Base-by-base conservation (phyloP, 2,888 invertebrate genomes). In the Phorcus lineatus region DNA sequence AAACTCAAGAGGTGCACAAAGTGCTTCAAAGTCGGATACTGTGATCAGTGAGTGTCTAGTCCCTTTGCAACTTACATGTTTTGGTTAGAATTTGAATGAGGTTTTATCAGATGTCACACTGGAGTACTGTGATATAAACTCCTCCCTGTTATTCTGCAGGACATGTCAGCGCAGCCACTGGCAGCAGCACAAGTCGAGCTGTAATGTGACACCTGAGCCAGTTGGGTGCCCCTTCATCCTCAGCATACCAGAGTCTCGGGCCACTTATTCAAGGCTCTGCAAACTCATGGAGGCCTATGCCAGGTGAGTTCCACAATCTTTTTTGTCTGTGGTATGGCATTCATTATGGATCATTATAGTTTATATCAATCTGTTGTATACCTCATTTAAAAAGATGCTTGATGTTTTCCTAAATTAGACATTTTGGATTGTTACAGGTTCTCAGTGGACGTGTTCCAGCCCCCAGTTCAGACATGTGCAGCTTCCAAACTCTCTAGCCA, bases 11-110 rank as follows among this genome's bases (percentile, higher is more conserved):
- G 93, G 24, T 94, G 94, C 87, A 91, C 91, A 36, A 93, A 92
- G 57, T 94, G 94, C 88, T 93, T 91, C 86, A 91, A 92, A 84
- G 94, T 92, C 2, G 93, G 93, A 82, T 94, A 94, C 90, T 94
- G 94, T 88, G 92, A 94, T 86, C 92, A 92, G 93, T 94, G 86
- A 88, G 91, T 89, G 67, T 76, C 16, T 31, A 36, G 36, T 36
- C 36, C 7, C 36, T 36, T 7, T 36, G 4, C 36, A 36, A 36
- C 36, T 36, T 36, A 7, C 7, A 2, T 7, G 7, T 36, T 36
- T 2, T 36, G 2, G 36, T 36, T 36, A 4, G 4, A 36, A 2
- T 36, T 36, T 4, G 36, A 7, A 36, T 36, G 2, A 7, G 36
- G 36, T 36, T 36, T 36, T 47, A 47, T 47, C 13, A 47, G 47